A percentile compares a stretch with the other conserved stretches of the same genome.
Conservation (phyloP, 2,113 vertebrate species). For the Dendrocopos noguchii region DNA sequence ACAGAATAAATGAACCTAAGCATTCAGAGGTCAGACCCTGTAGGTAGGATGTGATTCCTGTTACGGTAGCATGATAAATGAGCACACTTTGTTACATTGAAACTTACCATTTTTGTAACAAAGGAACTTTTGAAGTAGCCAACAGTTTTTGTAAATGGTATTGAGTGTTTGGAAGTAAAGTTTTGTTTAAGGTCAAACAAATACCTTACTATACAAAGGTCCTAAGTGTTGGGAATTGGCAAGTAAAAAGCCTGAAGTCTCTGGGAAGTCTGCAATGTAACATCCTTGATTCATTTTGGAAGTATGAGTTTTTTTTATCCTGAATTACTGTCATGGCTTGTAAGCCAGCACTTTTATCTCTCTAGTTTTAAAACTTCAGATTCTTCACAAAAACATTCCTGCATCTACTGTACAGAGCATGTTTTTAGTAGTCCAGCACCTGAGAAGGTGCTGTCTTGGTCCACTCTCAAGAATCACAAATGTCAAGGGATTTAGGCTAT, state of each 20-base stretch:
- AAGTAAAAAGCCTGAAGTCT: not conserved
- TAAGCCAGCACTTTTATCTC: conserved; percentile 29
- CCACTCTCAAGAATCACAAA: not conserved
- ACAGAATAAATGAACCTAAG: not conserved
- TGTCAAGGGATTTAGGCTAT: not conserved
- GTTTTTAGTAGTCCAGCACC: conserved; percentile 10
- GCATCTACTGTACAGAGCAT: conserved; percentile 22
- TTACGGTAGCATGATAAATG: not conserved
- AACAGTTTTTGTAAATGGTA: conserved; percentile 15
- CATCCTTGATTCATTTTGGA: not conserved
- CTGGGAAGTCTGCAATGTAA: not conserved
- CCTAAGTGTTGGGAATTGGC: not conserved
- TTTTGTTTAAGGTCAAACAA: conserved; percentile 31
- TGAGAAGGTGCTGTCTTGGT: not conserved
- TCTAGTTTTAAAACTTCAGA: conserved; percentile 12
- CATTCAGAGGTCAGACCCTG: not conserved
- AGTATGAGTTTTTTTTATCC: conserved; percentile 38
- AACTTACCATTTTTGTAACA: not conserved
- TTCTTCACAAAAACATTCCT: conserved; percentile 49
- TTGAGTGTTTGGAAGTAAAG: conserved; percentile 7
- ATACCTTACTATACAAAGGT: not conserved
- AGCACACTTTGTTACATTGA: not conserved
- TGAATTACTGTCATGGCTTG: not conserved
- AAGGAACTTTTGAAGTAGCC: conserved; percentile 17
- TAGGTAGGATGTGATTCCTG: not conserved